phyloP scores from a whole-genome alignment of 2,888 invertebrate genomes.

The Dysmachus trigonus region DNA sequence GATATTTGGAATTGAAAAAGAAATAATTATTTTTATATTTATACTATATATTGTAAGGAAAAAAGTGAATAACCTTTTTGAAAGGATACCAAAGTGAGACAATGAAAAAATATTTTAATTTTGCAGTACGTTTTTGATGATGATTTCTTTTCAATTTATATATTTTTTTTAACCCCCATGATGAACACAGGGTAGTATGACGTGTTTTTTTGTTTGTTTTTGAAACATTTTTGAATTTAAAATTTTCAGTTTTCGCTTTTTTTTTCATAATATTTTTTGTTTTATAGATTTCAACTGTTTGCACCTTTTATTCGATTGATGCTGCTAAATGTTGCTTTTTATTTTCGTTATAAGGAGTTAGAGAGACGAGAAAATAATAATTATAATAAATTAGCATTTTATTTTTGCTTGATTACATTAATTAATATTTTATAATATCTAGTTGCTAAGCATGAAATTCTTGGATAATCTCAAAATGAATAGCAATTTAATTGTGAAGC shows the following conservation, averaged over 20 bases:
- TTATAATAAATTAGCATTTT: neutral
- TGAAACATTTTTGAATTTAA: neutral
- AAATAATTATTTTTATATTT: neutral
- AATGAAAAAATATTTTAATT: neutral
- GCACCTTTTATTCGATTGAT: neutral
- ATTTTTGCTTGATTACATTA: neutral
- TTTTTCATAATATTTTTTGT: neutral
- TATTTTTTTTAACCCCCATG: neutral
- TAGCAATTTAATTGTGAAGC: neutral
- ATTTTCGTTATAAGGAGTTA: neutral
- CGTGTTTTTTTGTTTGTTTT: neutral
- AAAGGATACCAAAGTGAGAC: neutral
- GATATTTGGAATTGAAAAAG: neutral
- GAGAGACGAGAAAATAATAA: neutral
- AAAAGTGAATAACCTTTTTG: neutral
- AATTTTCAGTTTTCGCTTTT: neutral
- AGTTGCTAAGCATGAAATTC: neutral
- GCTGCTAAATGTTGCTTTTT: neutral
- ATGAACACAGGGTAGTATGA: constrained; percentile 9
- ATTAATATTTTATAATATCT: neutral
- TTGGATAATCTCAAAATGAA: neutral
- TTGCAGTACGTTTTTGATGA: neutral
- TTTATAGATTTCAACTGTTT: constrained; percentile 31
- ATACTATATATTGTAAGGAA: neutral
- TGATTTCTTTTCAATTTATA: neutral